These are phyloP conservation scores for Rhamnusium bicolor DNA, from an alignment of 2,888 invertebrate species.

Conservation along the genomic window DNA sequence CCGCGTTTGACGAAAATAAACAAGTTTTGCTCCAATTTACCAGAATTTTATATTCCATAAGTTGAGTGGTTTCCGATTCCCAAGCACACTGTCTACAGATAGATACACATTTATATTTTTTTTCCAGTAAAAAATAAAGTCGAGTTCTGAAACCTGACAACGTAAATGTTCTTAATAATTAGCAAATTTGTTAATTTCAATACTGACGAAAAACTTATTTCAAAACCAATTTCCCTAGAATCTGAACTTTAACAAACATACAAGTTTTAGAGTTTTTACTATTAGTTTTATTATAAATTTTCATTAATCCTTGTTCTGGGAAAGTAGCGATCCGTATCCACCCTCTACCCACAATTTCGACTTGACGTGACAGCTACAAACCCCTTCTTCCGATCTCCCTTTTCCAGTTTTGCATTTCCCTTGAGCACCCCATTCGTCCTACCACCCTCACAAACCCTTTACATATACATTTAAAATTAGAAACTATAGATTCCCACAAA, in stretches of 20 bases:
- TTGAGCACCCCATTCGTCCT: constrained; percentile 17
- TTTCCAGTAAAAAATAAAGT: no score
- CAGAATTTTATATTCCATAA: no score
- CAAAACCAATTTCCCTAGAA: not conserved
- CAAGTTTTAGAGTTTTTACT: not conserved
- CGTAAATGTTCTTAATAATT: no score
- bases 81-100: no score
- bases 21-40: no score
- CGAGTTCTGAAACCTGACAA: no score
- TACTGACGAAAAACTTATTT: no score
- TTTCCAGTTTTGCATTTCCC: constrained; percentile 30
- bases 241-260: not conserved
- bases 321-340: constrained; percentile 13
- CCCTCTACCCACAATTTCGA: constrained; percentile 1
- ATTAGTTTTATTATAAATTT: not conserved
- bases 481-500: constrained; percentile 15
- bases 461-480: constrained; percentile 12
- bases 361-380: constrained; percentile 30
- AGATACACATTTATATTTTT: no score
- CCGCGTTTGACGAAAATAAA: no score
- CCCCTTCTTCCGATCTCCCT: constrained; percentile 27
- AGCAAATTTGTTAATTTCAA: no score
- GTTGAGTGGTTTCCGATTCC: no score
- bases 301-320: constrained; percentile 10
- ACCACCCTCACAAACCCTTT: constrained; percentile 11